These are phyloP conservation scores for Laothoe populi DNA, from an alignment of 2,888 invertebrate species.

Conservation along the genomic window DNA sequence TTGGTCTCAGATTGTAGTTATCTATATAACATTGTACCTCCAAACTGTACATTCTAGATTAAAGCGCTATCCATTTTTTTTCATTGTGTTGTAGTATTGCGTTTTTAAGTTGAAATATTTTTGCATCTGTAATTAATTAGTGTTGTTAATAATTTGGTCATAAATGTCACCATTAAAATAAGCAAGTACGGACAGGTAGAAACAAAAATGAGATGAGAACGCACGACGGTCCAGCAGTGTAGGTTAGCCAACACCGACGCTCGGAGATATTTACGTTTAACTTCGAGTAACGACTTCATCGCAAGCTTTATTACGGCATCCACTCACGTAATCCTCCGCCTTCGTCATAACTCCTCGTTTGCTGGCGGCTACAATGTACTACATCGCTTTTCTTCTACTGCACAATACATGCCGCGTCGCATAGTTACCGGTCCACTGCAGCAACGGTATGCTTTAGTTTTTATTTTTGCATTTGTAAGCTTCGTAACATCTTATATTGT, in stretches of 20 bases:
- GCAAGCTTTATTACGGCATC: slow-evolving; percentile 85
- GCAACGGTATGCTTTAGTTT: slow-evolving; percentile 30
- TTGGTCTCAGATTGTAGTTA: slow-evolving; percentile 40
- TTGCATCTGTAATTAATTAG: slow-evolving; percentile 27
- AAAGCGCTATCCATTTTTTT: background rate
- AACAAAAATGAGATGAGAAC: slow-evolving; percentile 42
- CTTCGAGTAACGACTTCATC: slow-evolving; percentile 84
- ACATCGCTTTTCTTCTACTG: slow-evolving; percentile 71
- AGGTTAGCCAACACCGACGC: slow-evolving; percentile 66
- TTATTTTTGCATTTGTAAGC: background rate
- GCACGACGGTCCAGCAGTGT: slow-evolving; percentile 41
- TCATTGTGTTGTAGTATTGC: background rate
- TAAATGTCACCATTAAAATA: slow-evolving; percentile 50
- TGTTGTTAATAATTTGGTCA: slow-evolving; percentile 33
- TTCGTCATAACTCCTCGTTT: slow-evolving; percentile 84
- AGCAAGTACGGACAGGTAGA: slow-evolving; percentile 54
- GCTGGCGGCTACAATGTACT: slow-evolving; percentile 78
- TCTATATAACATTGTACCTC: slow-evolving; percentile 44
- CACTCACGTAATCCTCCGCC: slow-evolving; percentile 84
- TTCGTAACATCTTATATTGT: background rate
- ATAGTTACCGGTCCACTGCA: slow-evolving; percentile 26
- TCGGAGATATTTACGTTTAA: slow-evolving; percentile 83
- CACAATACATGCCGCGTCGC: slow-evolving; percentile 55
- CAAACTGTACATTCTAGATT: slow-evolving; percentile 21
- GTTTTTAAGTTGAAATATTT: background rate